A percentile compares a stretch with the other conserved stretches of the same genome.
Conservation (phyloP, 2,888 invertebrate genomes). For the Drosophila fungiperda region DNA sequence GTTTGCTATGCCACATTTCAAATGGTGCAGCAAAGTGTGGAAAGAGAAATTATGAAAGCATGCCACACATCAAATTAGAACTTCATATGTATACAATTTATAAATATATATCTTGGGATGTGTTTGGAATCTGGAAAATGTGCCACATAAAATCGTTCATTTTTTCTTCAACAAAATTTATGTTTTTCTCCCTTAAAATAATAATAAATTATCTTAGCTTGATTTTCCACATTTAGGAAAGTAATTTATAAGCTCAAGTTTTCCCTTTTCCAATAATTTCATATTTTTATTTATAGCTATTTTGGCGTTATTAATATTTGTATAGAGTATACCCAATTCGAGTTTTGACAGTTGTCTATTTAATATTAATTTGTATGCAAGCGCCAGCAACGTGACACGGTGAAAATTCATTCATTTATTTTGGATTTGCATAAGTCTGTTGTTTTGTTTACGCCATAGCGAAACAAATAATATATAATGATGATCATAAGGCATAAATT, state of each 20-base stretch:
- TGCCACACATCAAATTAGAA: neutral
- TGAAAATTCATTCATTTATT: conserved; percentile 59
- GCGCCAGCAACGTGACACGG: conserved; percentile 40
- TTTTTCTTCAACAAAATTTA: neutral
- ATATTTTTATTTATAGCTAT: neutral
- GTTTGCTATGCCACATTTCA: neutral
- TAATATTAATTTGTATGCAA: conserved; percentile 52
- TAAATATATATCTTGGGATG: neutral
- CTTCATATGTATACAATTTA: too few relatives aligned
- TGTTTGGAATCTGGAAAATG: neutral
- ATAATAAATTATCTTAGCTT: neutral
- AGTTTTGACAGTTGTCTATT: neutral
- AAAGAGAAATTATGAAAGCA: conserved; percentile 10
- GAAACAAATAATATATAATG: conserved; percentile 39
- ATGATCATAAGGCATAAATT: conserved; percentile 46
- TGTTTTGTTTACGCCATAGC: conserved; percentile 45
- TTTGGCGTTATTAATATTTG: neutral
- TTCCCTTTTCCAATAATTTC: neutral
- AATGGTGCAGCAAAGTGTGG: conserved; percentile 3
- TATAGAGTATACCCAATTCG: conserved; percentile 15
- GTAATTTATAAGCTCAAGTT: neutral
- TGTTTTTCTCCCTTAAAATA: neutral
- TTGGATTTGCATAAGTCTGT: conserved; percentile 57
- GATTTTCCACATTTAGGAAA: neutral
- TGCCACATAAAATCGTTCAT: too few relatives aligned